phyloP scores from a whole-genome alignment of 1,140 invertebrate species.

The Euglossa dilemma region DNA sequence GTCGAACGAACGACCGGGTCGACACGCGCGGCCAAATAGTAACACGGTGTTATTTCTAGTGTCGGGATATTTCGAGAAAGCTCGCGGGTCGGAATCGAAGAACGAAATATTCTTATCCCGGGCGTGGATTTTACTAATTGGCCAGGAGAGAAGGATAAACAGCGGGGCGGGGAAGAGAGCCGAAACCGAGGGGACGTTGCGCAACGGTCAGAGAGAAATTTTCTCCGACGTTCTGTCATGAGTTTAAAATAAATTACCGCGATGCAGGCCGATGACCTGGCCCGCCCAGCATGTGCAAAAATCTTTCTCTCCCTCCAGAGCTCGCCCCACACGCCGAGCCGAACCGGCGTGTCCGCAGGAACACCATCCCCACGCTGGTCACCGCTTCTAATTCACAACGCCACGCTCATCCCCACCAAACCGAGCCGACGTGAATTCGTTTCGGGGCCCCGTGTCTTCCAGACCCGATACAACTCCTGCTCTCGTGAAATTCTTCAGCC shows the following conservation, averaged over 20 bases:
- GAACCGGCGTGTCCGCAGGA: not conserved
- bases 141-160: conserved; percentile 18
- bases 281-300: conserved; percentile 53
- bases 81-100: not conserved
- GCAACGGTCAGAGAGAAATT: conserved; percentile 46
- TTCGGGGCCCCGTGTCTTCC: too few species aligned
- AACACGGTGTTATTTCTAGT: too few species aligned
- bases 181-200: conserved; percentile 22
- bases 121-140: conserved; percentile 28
- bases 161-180: not conserved
- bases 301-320: conserved; percentile 38
- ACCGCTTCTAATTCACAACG: conserved; percentile 6
- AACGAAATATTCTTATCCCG: not conserved
- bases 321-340: conserved; percentile 43
- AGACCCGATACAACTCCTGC: too few species aligned
- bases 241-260: conserved; percentile 55
- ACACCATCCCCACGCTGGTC: not conserved
- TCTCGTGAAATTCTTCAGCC: too few species aligned
- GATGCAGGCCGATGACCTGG: conserved; percentile 53
- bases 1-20: too few species aligned
- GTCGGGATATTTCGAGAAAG: not conserved
- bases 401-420: not conserved
- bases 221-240: conserved; percentile 41
- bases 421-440: too few species aligned
- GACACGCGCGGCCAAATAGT: too few species aligned